A percentile compares a stretch with the other conserved stretches of the same genome.
phyloP scores from a whole-genome alignment of 2,888 invertebrate genomes.

The Drosophila maculinotata region DNA sequence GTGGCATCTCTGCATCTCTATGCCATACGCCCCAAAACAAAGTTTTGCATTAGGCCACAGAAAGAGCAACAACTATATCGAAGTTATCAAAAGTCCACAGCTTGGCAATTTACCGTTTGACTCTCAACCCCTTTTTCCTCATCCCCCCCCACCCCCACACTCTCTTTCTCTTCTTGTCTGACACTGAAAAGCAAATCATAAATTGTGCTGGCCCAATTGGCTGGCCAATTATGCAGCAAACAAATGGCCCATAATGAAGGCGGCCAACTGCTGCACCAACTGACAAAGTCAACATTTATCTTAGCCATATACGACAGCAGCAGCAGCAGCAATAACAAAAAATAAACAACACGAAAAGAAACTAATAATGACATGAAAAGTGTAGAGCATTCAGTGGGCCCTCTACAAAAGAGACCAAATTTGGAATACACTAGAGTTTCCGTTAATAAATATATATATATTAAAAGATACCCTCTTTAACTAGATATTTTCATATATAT shows the following conservation, averaged over 20 bases:
- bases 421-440: slow-evolving; percentile 3
- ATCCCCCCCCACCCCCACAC: neutral
- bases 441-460: too few relatives aligned
- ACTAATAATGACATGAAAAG: slow-evolving; percentile 48
- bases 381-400: slow-evolving; percentile 30
- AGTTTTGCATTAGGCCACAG: slow-evolving; percentile 62
- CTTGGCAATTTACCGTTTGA: slow-evolving; percentile 56
- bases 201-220: slow-evolving; percentile 74
- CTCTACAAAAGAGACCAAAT: neutral
- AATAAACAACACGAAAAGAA: slow-evolving; percentile 16
- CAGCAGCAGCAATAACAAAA: too few relatives aligned
- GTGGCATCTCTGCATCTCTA: slow-evolving; percentile 61
- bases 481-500: too few relatives aligned
- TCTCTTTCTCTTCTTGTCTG: neutral
- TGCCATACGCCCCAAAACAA: slow-evolving; percentile 47
- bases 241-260: slow-evolving; percentile 80
- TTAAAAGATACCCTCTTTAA: too few relatives aligned
- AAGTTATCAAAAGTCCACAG: slow-evolving; percentile 36
- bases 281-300: slow-evolving; percentile 78
- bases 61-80: slow-evolving; percentile 45
- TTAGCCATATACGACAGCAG: slow-evolving; percentile 53
- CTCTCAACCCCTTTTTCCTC: neutral
- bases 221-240: slow-evolving; percentile 78
- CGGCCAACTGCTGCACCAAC: slow-evolving; percentile 47
- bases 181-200: slow-evolving; percentile 58